Percentiles rank a stretch among this genome's conserved stretches.
Conservation (phyloP, 2,888 invertebrate species). For the Polyploca ridens region DNA sequence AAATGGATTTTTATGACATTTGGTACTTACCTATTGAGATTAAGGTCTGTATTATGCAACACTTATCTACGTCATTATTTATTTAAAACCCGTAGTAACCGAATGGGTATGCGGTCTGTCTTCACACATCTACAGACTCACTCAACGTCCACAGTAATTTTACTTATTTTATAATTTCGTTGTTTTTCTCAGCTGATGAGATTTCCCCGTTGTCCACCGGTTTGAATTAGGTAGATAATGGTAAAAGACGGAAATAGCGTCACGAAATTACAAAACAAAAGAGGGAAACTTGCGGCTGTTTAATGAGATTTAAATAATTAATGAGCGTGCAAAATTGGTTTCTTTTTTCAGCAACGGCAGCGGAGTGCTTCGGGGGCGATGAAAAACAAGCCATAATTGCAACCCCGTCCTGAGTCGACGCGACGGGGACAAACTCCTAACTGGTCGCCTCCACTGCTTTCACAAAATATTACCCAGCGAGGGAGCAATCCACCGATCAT, state of each 20-base stretch:
- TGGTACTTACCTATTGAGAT: conserved; percentile 26
- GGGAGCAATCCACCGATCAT: conserved; percentile 51
- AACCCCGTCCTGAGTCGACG: conserved; percentile 52
- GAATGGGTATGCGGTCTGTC: no score
- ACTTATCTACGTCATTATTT: no score
- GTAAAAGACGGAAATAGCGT: conserved; percentile 51
- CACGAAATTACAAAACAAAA: conserved; percentile 70
- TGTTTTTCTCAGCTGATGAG: conserved; percentile 20
- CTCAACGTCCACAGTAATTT: neutral
- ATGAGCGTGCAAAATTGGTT: conserved; percentile 83
- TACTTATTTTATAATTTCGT: conserved; percentile 18
- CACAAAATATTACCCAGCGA: conserved; percentile 43
- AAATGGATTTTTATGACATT: conserved; percentile 64
- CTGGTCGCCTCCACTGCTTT: conserved; percentile 38
- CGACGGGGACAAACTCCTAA: conserved; percentile 49
- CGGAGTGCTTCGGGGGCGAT: conserved; percentile 66
- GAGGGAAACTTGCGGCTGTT: conserved; percentile 78
- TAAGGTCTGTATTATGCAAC: neutral
- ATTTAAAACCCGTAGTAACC: no score
- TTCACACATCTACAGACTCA: no score
- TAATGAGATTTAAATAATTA: conserved; percentile 85
- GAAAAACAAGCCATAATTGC: conserved; percentile 78
- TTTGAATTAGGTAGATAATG: conserved; percentile 58
- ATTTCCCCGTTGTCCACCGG: conserved; percentile 54
- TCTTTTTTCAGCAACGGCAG: conserved; percentile 72